phyloP scores from a whole-genome alignment of 2,888 invertebrate genomes.

The Pandemis corylana region DNA sequence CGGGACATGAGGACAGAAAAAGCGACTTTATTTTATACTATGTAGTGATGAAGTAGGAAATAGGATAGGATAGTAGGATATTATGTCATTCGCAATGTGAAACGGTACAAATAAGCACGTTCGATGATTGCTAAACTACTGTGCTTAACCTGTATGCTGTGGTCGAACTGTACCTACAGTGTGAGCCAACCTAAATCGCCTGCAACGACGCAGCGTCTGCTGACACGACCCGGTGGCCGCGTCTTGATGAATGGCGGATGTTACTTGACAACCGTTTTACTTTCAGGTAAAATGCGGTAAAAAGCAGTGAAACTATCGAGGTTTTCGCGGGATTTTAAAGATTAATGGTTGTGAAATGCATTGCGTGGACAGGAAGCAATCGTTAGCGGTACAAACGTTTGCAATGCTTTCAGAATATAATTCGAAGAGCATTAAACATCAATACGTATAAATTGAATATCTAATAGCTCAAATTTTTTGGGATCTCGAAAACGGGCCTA shows the following conservation, averaged over 20 bases:
- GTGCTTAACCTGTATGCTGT: background rate
- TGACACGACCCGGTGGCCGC: slow-evolving; percentile 57
- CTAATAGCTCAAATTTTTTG: no score
- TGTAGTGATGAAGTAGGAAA: no score
- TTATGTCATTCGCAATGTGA: no score
- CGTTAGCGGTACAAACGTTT: background rate
- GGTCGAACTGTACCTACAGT: background rate
- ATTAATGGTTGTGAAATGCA: background rate
- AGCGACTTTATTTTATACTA: no score
- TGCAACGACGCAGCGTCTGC: slow-evolving; percentile 54
- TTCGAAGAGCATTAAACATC: no score
- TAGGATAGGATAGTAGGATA: no score
- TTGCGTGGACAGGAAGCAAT: background rate
- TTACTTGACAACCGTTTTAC: slow-evolving; percentile 35
- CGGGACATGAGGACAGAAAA: no score
- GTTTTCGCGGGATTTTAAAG: slow-evolving; percentile 13
- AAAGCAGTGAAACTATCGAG: background rate
- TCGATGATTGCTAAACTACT: no score
- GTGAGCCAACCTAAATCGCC: background rate
- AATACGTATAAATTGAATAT: no score
- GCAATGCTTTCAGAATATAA: background rate
- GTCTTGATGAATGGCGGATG: slow-evolving; percentile 68
- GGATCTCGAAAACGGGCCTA: no score
- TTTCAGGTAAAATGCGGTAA: slow-evolving; percentile 24
- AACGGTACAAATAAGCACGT: no score